Percentiles rank a stretch among this genome's conserved stretches.
Conservation (phyloP, 2,797 vertebrate genomes). For the Stomatorhinus walkeri region DNA sequence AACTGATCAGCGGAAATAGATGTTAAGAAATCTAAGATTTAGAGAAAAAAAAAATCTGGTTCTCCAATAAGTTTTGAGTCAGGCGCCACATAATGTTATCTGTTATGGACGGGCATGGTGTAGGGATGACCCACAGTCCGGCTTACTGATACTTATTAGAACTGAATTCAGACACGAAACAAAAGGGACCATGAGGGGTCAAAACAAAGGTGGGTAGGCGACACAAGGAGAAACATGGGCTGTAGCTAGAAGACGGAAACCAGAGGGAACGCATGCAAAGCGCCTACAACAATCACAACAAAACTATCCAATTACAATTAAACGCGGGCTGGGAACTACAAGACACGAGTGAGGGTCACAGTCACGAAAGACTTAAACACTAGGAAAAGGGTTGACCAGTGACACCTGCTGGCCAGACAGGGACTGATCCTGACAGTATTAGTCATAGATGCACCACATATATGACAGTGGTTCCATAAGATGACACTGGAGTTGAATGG, state of each 20-base stretch:
- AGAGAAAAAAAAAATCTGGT: background rate
- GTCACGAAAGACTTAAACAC: background rate
- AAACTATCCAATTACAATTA: background rate
- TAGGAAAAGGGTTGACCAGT: background rate
- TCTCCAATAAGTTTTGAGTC: background rate
- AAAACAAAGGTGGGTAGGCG: background rate
- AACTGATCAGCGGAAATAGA: background rate
- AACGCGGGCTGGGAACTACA: background rate
- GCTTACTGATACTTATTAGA: background rate
- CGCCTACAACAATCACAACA: background rate
- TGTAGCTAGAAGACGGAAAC: background rate
- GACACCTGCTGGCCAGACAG: background rate
- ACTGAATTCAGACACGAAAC: background rate
- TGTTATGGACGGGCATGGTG: background rate
- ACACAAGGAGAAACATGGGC: background rate
- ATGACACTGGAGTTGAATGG: background rate
- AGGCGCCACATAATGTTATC: background rate
- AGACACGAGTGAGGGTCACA: background rate
- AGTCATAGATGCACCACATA: background rate
- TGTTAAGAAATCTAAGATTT: background rate
- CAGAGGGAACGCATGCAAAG: background rate
- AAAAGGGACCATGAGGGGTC: background rate
- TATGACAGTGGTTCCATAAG: background rate
- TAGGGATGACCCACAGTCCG: background rate
- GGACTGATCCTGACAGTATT: background rate